Percentiles rank a stretch among this genome's conserved stretches.
These are phyloP conservation scores for Petrocephalus schoutedeni DNA, from an alignment of 2,797 vertebrate species.

Conservation along the genomic window DNA sequence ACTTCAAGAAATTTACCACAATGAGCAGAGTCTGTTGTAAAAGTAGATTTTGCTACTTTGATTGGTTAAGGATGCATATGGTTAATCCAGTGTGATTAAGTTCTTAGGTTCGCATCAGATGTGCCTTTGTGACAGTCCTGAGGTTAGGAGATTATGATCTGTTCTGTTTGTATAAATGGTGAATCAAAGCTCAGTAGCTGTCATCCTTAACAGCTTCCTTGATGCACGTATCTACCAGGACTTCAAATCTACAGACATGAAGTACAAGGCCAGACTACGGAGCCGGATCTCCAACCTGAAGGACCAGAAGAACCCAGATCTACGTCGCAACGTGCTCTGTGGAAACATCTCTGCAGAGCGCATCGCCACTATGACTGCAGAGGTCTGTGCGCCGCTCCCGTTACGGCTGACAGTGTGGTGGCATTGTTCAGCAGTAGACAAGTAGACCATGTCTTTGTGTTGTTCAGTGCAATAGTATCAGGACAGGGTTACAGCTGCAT, in stretches of 20 bases:
- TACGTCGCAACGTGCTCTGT: conserved; percentile 81
- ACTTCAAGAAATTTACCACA: not conserved
- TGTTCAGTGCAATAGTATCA: not conserved
- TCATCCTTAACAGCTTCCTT: conserved; percentile 46
- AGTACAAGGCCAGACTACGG: conserved; percentile 84
- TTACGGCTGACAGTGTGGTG: not conserved
- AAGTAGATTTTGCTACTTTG: not conserved
- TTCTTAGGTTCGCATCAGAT: not conserved
- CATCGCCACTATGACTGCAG: conserved; percentile 83
- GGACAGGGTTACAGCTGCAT: not conserved
- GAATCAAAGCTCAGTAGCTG: not conserved
- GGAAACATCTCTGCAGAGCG: conserved; percentile 75
- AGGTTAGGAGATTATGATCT: not conserved
- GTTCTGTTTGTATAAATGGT: not conserved
- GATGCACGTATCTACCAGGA: conserved; percentile 80
- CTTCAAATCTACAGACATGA: conserved; percentile 83
- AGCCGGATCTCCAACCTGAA: conserved; percentile 93
- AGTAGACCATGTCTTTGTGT: not conserved
- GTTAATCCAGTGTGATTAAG: not conserved
- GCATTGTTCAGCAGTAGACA: not conserved
- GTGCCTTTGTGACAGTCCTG: not conserved
- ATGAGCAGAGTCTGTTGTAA: not conserved
- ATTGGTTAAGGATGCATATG: not conserved
- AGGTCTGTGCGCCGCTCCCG: conserved; percentile 61
- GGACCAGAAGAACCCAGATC: conserved; percentile 88